Base-by-base conservation (phyloP, 1,140 invertebrate species). In the Hestina assimilis region DNA sequence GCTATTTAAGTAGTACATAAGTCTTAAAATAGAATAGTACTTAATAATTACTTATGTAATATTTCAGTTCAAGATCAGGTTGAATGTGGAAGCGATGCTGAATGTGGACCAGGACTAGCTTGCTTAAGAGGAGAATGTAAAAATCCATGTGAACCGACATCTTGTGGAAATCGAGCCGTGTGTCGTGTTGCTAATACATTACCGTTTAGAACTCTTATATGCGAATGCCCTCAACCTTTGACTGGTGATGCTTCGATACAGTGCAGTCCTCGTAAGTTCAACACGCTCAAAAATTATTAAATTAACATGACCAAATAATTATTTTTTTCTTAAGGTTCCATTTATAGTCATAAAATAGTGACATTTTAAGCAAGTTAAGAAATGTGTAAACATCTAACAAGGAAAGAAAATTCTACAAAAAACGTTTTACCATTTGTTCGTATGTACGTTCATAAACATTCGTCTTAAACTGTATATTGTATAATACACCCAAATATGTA, bases 121-220 rank as follows among this genome's bases (percentile, higher is more conserved):
- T 98, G 96, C 79, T 93, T 97, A 68, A 92, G 90, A 71, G 93
- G 93, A 12, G 86, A 91, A 54, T 98, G 96, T 74, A 92, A 92
- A 70, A 95, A 97, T 79, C 96, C 96, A 0, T 98, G 96, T 74
- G 71, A 95, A 59, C 92, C 92, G 0, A 92, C 93, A 65, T 95
- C 96, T 0, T 98, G 96, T 77, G 95, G 95, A 8, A 72, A 83
- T 7, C 92, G 95, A 67, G 95, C 96, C 0, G 91, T 92, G 64
- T 97, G 96, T 76, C 90, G 92, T 1, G 95, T 97, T 0, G 92
- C 96, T 4, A 93, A 97, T 70, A 96, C 95, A 1, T 79, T 97
- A 51, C 96, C 96, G 2, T 91, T 96, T 82, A 91, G 95, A 63
- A 96, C 95, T 11, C 95, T 97, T 92, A 92, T 95, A 33, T 97